Evolutionary conservation across 2,888 invertebrate species (phyloP), one percentile per base, ranked within the genome.

Genomic region (Erynnis tages): DNA sequence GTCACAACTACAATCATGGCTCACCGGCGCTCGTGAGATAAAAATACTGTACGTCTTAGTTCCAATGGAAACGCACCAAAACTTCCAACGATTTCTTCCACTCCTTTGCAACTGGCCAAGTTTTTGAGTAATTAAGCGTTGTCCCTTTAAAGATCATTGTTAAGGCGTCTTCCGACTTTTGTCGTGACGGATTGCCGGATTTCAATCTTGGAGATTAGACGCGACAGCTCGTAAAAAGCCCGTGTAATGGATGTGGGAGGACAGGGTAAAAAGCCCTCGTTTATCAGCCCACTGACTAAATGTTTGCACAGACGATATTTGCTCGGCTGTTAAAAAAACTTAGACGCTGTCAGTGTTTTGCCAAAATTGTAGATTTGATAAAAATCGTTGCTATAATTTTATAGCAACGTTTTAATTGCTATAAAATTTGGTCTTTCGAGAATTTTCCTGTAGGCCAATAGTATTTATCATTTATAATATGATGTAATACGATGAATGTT

Each of bases 71-170:
- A 49, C 49, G 2, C n/a, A 10, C 34, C 0, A 38, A 11, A 32
- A 49, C 49, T 41, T 30, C 11, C 17, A n/a, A 34, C 19, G 27
- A 50, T 56, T 59, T 59, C 53, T 54, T 40, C 53, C 53, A 48
- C 58, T 63, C 61, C 63, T 61, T 69, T 66, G 69, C 63, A 69
- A 72, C 67, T 70, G 65, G 65, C 66, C 62, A 77, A 78, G 59
- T 75, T 72, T 74, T 65, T 63, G 64, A 72, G 71, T 76, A 71
- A 76, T 79, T 73, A 70, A 64, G 61, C 65, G 58, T 54, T 61
- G 58, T 56, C 63, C 60, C 62, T 66, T 62, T 47, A 55, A 55
- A 65, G 37, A 58, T 55, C 54, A 61, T 65, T 63, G 64, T 67
- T 61, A 32, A 17, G 34, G 34, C 13, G n/a, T 27, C 38, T 21